A percentile compares a stretch with the other conserved stretches of the same genome.
Evolutionary conservation across 2,888 invertebrate species (phyloP).

Genomic region (Anthophora plumipes): DNA sequence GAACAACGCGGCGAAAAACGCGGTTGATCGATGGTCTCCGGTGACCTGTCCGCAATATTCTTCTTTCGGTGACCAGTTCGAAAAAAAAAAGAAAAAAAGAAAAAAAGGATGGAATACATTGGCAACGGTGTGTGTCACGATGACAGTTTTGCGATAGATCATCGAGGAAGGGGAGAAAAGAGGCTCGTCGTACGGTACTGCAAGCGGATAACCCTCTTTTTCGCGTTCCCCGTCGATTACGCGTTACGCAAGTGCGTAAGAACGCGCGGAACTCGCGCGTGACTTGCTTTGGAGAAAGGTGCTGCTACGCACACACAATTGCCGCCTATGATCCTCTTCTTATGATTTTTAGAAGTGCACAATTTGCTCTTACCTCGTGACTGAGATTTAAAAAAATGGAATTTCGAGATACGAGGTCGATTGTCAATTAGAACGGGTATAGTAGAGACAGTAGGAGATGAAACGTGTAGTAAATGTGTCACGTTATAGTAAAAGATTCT

Average conservation of each 20-base stretch:
- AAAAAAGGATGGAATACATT: conserved; percentile 10
- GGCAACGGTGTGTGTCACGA: neutral
- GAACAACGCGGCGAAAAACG: neutral
- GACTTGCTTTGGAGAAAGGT: conserved; percentile 68
- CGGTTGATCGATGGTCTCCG: neutral
- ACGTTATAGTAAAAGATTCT: too few relatives aligned
- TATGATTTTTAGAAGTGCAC: neutral
- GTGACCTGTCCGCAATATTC: neutral
- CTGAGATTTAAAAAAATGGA: too few relatives aligned
- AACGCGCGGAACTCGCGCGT: conserved; percentile 71
- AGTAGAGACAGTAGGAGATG: too few relatives aligned
- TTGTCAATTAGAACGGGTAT: too few relatives aligned
- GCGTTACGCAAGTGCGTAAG: conserved; percentile 70
- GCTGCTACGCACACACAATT: conserved; percentile 33
- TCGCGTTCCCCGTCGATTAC: conserved; percentile 58
- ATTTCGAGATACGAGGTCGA: too few relatives aligned
- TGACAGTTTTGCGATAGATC: conserved; percentile 18
- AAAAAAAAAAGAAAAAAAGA: conserved; percentile 6
- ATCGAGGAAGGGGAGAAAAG: conserved; percentile 23
- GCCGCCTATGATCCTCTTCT: conserved; percentile 7
- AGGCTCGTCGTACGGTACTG: conserved; percentile 32
- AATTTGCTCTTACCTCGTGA: neutral
- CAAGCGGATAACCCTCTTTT: conserved; percentile 57
- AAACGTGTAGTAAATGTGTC: too few relatives aligned
- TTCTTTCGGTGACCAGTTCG: neutral